Conservation (phyloP, 2,797 vertebrate genomes). For the Chelonia mydas region DNA sequence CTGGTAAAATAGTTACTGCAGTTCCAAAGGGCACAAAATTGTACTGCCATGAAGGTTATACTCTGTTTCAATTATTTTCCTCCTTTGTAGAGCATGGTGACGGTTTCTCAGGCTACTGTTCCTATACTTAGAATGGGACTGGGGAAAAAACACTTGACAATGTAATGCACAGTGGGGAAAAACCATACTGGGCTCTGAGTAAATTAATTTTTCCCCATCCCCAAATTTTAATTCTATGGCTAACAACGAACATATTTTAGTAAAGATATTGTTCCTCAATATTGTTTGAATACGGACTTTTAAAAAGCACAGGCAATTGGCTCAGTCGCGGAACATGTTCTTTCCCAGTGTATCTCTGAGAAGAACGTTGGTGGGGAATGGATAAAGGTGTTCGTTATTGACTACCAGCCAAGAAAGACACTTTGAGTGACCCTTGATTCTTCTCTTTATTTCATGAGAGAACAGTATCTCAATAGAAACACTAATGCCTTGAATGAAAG, state of each 20-base stretch:
- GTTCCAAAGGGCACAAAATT: background rate
- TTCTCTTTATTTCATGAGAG: background rate
- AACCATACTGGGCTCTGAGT: background rate
- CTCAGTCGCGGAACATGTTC: background rate
- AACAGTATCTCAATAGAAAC: background rate
- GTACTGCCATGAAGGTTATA: background rate
- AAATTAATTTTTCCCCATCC: background rate
- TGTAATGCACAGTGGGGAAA: background rate
- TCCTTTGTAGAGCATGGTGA: background rate
- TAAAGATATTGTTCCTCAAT: background rate
- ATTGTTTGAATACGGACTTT: background rate
- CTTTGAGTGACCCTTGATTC: background rate
- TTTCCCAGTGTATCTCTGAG: background rate
- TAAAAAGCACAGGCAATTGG: background rate
- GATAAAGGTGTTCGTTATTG: background rate
- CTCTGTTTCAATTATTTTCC: background rate
- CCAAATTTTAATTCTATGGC: background rate
- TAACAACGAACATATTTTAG: background rate
- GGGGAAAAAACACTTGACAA: background rate
- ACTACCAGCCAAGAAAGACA: background rate
- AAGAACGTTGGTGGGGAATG: background rate
- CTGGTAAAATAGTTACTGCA: background rate
- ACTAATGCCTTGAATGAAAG: background rate
- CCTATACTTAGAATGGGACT: background rate
- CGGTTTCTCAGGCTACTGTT: background rate